Conservation (phyloP, 2,797 vertebrate species). For the Staurois parvus region DNA sequence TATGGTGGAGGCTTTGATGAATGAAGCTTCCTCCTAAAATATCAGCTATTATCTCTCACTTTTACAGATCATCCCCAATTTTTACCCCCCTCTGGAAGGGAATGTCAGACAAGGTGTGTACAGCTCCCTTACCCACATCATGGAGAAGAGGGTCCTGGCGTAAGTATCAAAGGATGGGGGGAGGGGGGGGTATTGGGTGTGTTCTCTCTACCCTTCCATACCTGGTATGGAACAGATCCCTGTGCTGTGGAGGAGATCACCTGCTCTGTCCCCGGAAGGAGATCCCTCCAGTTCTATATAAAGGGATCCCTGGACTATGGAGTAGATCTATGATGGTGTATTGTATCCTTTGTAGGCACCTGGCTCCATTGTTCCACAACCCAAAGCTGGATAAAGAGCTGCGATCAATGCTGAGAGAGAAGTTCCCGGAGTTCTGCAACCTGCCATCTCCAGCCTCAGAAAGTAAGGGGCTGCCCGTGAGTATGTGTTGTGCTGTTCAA, state of each 20-base stretch:
- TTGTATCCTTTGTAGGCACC: conserved; percentile 75
- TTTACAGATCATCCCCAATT: conserved; percentile 93
- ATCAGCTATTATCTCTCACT: neutral
- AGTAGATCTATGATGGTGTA: too few relatives aligned
- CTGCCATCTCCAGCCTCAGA: conserved; percentile 91
- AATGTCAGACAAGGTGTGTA: conserved; percentile 94
- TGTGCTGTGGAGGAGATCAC: too few relatives aligned
- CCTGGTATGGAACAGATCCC: too few relatives aligned
- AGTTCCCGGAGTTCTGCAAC: conserved; percentile 96
- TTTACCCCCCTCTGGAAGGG: conserved; percentile 89
- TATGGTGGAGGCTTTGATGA: too few relatives aligned
- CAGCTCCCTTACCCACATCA: conserved; percentile 95
- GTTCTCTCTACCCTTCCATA: too few relatives aligned
- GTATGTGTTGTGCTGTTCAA: conserved; percentile 22
- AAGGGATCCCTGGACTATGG: too few relatives aligned
- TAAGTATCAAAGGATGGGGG: conserved; percentile 73
- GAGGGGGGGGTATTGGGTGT: too few relatives aligned
- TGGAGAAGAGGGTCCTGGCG: conserved; percentile 97
- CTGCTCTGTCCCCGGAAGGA: too few relatives aligned
- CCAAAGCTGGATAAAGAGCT: conserved; percentile 96
- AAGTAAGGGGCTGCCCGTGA: conserved; percentile 75
- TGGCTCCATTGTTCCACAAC: conserved; percentile 96
- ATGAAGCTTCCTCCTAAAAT: too few relatives aligned
- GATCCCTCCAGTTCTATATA: too few relatives aligned
- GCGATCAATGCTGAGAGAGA: conserved; percentile 92